These are phyloP conservation scores for Anoncus sp. DNA, from an alignment of 2,888 invertebrate genomes.

Conservation along the genomic window DNA sequence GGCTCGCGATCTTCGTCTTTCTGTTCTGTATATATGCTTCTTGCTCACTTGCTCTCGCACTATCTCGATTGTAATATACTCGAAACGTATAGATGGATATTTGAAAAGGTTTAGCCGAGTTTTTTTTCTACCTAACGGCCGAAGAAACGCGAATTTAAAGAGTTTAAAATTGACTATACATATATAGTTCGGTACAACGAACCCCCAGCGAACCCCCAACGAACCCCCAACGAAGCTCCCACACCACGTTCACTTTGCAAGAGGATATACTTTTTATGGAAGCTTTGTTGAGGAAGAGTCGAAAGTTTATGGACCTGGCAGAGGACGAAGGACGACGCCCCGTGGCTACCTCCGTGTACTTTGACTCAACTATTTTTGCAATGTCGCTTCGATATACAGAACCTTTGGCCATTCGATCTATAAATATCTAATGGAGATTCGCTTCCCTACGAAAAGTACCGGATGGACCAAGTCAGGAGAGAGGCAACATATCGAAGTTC, in stretches of 20 bases:
- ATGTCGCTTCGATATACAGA: not conserved
- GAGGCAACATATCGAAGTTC: no score
- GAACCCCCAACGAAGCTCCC: no score
- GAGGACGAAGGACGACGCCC: not conserved
- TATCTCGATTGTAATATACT: conserved; percentile 17
- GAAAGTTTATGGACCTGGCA: conserved; percentile 35
- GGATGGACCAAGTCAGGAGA: no score
- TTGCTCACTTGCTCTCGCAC: conserved; percentile 28
- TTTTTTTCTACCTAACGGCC: not conserved
- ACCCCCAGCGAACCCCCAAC: no score
- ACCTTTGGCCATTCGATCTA: not conserved
- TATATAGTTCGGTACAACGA: conserved; percentile 9
- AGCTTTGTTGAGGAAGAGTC: conserved; percentile 38
- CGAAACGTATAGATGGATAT: conserved; percentile 61
- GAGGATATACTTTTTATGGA: no score
- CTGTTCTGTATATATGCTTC: conserved; percentile 1
- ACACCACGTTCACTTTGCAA: no score
- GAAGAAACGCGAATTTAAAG: conserved; percentile 21
- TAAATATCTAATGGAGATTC: conserved; percentile 12
- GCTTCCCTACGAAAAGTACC: no score
- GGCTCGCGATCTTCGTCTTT: conserved; percentile 55
- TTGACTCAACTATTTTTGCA: conserved; percentile 14
- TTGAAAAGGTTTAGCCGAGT: conserved; percentile 55
- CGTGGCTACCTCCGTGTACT: not conserved
- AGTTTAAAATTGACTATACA: conserved; percentile 49